phyloP scores from a whole-genome alignment of 2,888 invertebrate genomes.

The Lagria hirta region DNA sequence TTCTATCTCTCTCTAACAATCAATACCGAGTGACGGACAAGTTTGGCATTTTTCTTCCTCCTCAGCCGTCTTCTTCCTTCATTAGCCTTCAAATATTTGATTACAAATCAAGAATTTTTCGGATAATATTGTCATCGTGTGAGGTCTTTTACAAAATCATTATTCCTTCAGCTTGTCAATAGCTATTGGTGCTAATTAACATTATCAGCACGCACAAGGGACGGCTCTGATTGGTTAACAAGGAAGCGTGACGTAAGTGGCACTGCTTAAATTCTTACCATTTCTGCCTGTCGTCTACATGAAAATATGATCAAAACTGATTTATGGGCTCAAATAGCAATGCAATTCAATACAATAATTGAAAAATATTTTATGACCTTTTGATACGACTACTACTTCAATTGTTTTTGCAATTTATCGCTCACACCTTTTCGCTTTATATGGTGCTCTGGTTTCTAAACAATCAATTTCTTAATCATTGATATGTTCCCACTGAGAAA shows the following conservation, averaged over 20 bases:
- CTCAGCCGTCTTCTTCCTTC: slow-evolving; percentile 13
- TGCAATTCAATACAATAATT: slow-evolving; percentile 28
- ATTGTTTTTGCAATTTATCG: slow-evolving; percentile 5
- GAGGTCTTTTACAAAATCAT: too few relatives aligned
- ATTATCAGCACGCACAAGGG: slow-evolving; percentile 13
- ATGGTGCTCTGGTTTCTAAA: too few relatives aligned
- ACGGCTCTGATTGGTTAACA: slow-evolving; percentile 11
- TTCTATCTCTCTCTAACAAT: slow-evolving; percentile 32
- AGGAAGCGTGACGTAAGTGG: slow-evolving; percentile 20
- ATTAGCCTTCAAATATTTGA: slow-evolving; percentile 13
- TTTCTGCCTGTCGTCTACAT: slow-evolving; percentile 22
- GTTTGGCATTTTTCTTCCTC: slow-evolving; percentile 20
- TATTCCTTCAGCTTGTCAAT: too few relatives aligned
- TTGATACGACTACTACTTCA: slow-evolving; percentile 19
- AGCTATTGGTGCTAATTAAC: slow-evolving; percentile 7
- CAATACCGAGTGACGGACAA: slow-evolving; percentile 36
- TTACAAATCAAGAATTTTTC: slow-evolving; percentile 14
- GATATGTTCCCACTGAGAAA: too few relatives aligned
- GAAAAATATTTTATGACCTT: slow-evolving; percentile 25
- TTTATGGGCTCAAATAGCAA: slow-evolving; percentile 24
- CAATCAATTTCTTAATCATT: too few relatives aligned
- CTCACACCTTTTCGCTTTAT: not conserved
- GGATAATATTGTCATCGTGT: slow-evolving; percentile 5
- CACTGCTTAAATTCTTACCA: slow-evolving; percentile 22
- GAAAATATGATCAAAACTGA: slow-evolving; percentile 24